Percentiles rank a stretch among this genome's conserved stretches.
These are phyloP conservation scores for Xestia xanthographa DNA, from an alignment of 2,888 invertebrate species.

Conservation along the genomic window DNA sequence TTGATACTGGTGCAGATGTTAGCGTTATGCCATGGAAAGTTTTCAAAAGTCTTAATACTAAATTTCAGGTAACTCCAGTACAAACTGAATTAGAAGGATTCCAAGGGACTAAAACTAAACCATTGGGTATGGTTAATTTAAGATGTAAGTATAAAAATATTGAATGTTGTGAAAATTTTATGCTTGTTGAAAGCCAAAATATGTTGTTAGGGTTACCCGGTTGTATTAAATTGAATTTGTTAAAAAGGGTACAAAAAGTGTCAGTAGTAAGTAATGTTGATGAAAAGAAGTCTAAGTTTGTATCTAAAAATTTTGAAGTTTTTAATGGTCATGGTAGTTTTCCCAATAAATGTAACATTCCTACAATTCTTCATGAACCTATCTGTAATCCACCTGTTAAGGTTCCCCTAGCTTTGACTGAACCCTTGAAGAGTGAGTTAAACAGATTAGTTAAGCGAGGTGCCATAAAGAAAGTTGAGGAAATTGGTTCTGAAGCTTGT, in stretches of 20 bases:
- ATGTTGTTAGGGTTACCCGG: not conserved
- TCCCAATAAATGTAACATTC: conserved; percentile 5
- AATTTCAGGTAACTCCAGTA: too few relatives aligned
- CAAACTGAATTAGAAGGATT: not conserved
- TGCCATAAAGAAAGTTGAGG: not conserved
- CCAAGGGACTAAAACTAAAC: not conserved
- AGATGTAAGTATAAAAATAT: not conserved
- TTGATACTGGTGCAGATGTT: too few relatives aligned
- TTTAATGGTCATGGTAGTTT: conserved; percentile 4
- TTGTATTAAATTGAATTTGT: conserved; percentile 1
- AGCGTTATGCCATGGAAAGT: too few relatives aligned
- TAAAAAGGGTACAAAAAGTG: not conserved
- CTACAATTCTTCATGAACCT: conserved; percentile 1
- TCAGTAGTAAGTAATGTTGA: not conserved
- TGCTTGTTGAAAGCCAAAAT: not conserved
- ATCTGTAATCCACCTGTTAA: not conserved
- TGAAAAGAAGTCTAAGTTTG: not conserved
- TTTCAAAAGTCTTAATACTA: too few relatives aligned
- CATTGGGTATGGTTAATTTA: not conserved
- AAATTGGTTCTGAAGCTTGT: too few relatives aligned
- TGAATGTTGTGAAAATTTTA: not conserved
- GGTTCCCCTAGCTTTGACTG: not conserved
- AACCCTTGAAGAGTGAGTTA: not conserved
- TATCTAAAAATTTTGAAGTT: not conserved
- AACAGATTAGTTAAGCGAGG: not conserved